These are phyloP conservation scores for Neuroscelio doddi DNA, from an alignment of 2,888 invertebrate genomes.

Conservation along the genomic window DNA sequence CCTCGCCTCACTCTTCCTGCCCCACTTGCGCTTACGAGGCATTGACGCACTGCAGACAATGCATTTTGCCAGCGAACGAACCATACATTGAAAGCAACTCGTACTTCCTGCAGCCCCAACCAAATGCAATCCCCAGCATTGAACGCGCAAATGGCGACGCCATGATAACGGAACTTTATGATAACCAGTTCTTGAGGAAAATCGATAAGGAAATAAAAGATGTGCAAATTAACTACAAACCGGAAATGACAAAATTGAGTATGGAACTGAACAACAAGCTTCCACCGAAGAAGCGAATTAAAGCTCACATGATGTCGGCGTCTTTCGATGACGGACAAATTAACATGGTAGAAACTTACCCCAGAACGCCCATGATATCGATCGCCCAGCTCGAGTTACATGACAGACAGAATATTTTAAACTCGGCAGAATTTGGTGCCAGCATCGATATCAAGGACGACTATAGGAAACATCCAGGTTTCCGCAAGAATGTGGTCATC, in stretches of 20 bases:
- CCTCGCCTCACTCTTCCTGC: slow-evolving; percentile 55
- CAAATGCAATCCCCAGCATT: slow-evolving; percentile 54
- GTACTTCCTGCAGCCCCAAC: slow-evolving; percentile 58
- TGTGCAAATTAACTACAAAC: slow-evolving; percentile 46
- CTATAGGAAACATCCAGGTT: neutral
- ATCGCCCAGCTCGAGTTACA: slow-evolving; percentile 58
- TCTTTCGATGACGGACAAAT: slow-evolving; percentile 50
- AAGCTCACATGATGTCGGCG: slow-evolving; percentile 56
- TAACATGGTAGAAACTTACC: slow-evolving; percentile 52
- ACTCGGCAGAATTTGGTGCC: slow-evolving; percentile 24
- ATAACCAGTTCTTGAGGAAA: slow-evolving; percentile 32
- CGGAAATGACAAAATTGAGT: slow-evolving; percentile 51
- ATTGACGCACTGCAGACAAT: slow-evolving; percentile 59
- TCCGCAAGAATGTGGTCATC: neutral
- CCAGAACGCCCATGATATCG: slow-evolving; percentile 61
- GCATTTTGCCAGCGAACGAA: slow-evolving; percentile 57
- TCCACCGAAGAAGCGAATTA: slow-evolving; percentile 66
- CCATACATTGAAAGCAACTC: slow-evolving; percentile 56
- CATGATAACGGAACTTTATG: slow-evolving; percentile 52
- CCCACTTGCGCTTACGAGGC: slow-evolving; percentile 59
- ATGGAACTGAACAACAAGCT: slow-evolving; percentile 58
- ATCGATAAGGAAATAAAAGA: slow-evolving; percentile 46
- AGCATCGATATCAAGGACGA: slow-evolving; percentile 25
- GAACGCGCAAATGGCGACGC: slow-evolving; percentile 50
- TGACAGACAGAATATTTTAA: slow-evolving; percentile 8